Evolutionary conservation across 2,888 invertebrate genomes (phyloP).

Genomic region (Actias luna): DNA sequence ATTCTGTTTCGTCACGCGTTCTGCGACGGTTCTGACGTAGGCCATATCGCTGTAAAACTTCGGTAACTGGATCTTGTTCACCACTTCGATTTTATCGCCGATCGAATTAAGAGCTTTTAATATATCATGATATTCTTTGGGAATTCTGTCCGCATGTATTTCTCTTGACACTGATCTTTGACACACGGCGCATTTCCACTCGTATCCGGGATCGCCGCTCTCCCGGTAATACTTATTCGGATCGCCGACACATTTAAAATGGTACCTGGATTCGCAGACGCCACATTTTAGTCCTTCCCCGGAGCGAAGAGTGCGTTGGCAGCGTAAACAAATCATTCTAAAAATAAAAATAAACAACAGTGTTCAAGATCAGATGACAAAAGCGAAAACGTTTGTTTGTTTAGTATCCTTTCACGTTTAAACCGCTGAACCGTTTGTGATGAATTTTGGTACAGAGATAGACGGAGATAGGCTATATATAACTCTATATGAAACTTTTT

Average conservation of each 20-base stretch:
- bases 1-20: slow-evolving; percentile 56
- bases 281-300: slow-evolving; percentile 48
- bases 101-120: slow-evolving; percentile 43
- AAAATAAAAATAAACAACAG: slow-evolving; percentile 15
- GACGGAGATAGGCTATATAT: too few relatives aligned
- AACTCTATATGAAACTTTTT: too few relatives aligned
- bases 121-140: slow-evolving; percentile 33
- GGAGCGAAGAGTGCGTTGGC: slow-evolving; percentile 43
- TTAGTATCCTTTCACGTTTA: too few relatives aligned
- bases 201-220: slow-evolving; percentile 48
- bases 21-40: slow-evolving; percentile 50
- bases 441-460: too few relatives aligned
- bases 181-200: slow-evolving; percentile 60
- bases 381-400: too few relatives aligned
- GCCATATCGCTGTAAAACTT: slow-evolving; percentile 56
- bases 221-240: slow-evolving; percentile 35
- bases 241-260: slow-evolving; percentile 39
- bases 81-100: slow-evolving; percentile 60
- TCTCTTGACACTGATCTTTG: slow-evolving; percentile 40
- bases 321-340: slow-evolving; percentile 55
- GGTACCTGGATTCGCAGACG: slow-evolving; percentile 46
- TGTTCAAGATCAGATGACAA: too few relatives aligned
- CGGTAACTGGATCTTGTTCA: slow-evolving; percentile 66
- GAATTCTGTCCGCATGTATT: slow-evolving; percentile 23
- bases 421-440: too few relatives aligned